Evolutionary conservation across 2,113 vertebrate species (phyloP), one percentile per base, ranked within the genome.

Genomic region (Gnathonemus longibarbis): DNA sequence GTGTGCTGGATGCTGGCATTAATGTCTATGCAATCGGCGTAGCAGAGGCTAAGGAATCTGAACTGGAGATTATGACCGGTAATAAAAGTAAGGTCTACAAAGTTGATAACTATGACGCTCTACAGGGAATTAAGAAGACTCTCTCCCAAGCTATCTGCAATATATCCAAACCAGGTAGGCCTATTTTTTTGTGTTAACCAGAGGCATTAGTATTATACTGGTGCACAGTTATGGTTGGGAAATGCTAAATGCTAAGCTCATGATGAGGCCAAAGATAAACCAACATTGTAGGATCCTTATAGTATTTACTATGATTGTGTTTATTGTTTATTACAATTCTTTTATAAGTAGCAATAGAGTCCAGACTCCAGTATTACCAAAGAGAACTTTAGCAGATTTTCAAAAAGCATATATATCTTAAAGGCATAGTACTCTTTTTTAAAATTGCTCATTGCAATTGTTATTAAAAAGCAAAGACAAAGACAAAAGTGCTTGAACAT

Each of bases 21-120:
- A 89, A 3, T 0, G 91, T 97, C n/a, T 95, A 95, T 92, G 95
- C 95, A 45, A 94, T 97, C 27, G 96, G 96, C 19, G 95, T 96
- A 31, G n/a, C n/a, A n/a, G n/a, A n/a, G n/a, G n/a, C 95, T 42
- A 93, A 91, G 62, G 85, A 0, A 88, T 13, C 27, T 0, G 93
- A 97, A 91, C 94, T 97, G 88, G 89, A 94, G 90, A 92, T 92
- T 88, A 96, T 97, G 90, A 91, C 93, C 7, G 84, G 91, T 0
- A 91, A 95, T 21, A 42, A 0, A 0, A 91, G 91, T 39, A 95
- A 85, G 62, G 93, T 95, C 53, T 97, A 96, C 92, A 93, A 93
- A 1, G 96, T 95, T 52, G 88, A 94, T 39, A 93, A 94, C 39
- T 97, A 94, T 53, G 86, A 88, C 0, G 93, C 90, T 3, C 90